These are phyloP conservation scores for Drosophila bifasciata DNA, from an alignment of 1,140 invertebrate species.

Conservation along the genomic window DNA sequence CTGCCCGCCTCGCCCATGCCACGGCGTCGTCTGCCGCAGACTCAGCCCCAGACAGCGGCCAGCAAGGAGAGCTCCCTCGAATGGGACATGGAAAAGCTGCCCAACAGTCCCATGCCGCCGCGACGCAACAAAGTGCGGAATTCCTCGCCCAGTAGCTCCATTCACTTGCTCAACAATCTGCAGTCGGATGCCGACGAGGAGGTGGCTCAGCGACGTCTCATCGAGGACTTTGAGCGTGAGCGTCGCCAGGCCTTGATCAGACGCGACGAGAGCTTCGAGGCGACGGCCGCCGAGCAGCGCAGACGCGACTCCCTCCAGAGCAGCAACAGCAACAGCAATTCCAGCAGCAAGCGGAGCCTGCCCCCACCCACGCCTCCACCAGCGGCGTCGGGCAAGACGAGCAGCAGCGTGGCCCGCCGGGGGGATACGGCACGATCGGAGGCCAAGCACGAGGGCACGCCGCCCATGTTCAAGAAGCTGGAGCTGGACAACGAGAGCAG, in stretches of 20 bases:
- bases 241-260: conserved; percentile 68
- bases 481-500: conserved; percentile 45
- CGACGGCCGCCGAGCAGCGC: conserved; percentile 57
- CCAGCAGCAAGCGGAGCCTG: conserved; percentile 60
- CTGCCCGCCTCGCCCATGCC: conserved; percentile 72
- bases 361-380: conserved; percentile 53
- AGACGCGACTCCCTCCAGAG: conserved; percentile 64
- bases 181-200: conserved; percentile 44
- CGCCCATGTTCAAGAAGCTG: conserved; percentile 77
- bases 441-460: conserved; percentile 53
- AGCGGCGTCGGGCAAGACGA: not conserved
- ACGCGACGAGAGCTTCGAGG: conserved; percentile 72
- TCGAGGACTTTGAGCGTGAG: conserved; percentile 73
- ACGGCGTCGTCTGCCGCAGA: conserved; percentile 23
- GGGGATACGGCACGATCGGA: conserved; percentile 54
- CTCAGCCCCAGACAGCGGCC: not conserved
- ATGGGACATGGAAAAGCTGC: conserved; percentile 82
- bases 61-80: conserved; percentile 75
- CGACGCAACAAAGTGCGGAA: conserved; percentile 41
- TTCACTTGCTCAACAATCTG: conserved; percentile 71
- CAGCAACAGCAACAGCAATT: conserved; percentile 71
- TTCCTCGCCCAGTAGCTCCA: conserved; percentile 60
- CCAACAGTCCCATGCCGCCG: conserved; percentile 71
- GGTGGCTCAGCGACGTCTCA: conserved; percentile 55
- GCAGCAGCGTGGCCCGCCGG: conserved; percentile 15